Evolutionary conservation across 2,797 vertebrate genomes (phyloP).

Genomic region (Dallia pectoralis): DNA sequence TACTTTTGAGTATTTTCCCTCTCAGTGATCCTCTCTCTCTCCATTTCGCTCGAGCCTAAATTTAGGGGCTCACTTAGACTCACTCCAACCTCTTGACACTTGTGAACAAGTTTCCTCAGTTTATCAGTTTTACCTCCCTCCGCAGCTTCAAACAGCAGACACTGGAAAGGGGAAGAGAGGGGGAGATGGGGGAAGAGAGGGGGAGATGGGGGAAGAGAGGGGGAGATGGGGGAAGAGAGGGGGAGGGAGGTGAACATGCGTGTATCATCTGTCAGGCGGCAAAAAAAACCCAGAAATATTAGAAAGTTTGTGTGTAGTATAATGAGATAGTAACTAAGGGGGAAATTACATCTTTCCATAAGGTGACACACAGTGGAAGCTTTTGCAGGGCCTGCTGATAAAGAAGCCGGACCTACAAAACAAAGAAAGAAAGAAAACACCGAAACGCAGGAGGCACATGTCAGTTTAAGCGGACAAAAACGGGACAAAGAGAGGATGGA

Average conservation of each 20-base stretch:
- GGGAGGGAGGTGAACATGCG: conserved; percentile 48
- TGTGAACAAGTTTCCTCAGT: conserved; percentile 90
- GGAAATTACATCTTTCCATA: conserved; percentile 98
- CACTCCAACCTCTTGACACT: conserved; percentile 94
- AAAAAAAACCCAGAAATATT: conserved; percentile 2
- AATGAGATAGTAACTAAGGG: conserved; percentile 31
- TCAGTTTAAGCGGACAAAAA: conserved; percentile 30
- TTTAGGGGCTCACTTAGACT: conserved; percentile 92
- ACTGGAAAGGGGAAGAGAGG: conserved; percentile 80
- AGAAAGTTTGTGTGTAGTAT: conserved; percentile 37
- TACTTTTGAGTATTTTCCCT: conserved; percentile 21
- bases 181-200: conserved; percentile 64
- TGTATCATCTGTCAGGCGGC: conserved; percentile 17
- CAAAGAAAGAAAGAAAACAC: conserved; percentile 31
- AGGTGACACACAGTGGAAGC: conserved; percentile 91
- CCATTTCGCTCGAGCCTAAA: conserved; percentile 83
- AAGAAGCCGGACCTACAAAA: conserved; percentile 87
- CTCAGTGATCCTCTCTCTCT: conserved; percentile 82
- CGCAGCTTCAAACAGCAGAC: conserved; percentile 93
- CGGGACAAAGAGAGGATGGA: conserved; percentile 5
- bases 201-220: conserved; percentile 71
- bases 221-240: conserved; percentile 61
- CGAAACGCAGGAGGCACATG: conserved; percentile 31
- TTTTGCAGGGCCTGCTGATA: conserved; percentile 91
- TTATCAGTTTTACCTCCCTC: conserved; percentile 92